These are phyloP conservation scores for Muricea muricata DNA, from an alignment of 92 coral and sea anemone species.

Conservation along the genomic window DNA sequence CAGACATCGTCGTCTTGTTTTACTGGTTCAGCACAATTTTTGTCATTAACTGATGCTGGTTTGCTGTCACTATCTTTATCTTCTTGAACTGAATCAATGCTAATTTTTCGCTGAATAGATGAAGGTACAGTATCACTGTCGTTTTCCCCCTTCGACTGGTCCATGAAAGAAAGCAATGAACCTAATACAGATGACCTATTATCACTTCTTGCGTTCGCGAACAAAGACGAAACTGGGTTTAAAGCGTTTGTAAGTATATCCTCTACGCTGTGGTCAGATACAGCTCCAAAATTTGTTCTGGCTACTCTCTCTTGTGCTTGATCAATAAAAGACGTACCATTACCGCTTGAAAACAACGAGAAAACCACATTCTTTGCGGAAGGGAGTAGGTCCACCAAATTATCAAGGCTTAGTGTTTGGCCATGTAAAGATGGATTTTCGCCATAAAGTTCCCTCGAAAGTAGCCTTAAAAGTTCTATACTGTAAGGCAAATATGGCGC, in stretches of 20 bases:
- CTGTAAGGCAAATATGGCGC: neutral
- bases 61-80: neutral
- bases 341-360: neutral
- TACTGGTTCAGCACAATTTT: neutral
- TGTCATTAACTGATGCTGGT: neutral
- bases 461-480: neutral
- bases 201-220: neutral
- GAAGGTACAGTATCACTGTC: neutral
- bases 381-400: neutral
- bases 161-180: neutral
- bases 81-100: neutral
- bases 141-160: neutral
- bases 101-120: neutral
- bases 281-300: neutral
- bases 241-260: neutral
- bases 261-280: neutral
- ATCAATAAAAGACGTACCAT: neutral
- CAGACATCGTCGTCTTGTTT: neutral
- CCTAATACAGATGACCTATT: neutral
- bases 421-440: neutral
- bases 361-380: neutral
- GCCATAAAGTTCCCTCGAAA: neutral
- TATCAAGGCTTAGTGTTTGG: neutral
- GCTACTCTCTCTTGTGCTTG: neutral
- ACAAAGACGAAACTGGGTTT: neutral